Evolutionary conservation across 2,113 vertebrate species (phyloP).

Genomic region (Polyodon spathula): DNA sequence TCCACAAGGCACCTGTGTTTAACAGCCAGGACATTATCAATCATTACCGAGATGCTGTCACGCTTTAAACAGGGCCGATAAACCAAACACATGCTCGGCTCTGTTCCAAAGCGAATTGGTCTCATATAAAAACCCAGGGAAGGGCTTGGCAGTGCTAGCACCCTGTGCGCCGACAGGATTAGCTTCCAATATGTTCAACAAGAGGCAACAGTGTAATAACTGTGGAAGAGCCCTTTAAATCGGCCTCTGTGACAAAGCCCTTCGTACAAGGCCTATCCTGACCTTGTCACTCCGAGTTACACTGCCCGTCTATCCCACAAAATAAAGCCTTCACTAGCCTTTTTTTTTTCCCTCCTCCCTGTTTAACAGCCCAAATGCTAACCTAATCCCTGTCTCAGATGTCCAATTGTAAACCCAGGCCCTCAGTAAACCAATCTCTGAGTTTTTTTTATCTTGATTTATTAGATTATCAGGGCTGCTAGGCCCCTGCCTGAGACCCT

Average conservation of each 20-base stretch:
- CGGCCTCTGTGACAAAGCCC: constrained; percentile 85
- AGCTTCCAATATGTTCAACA: constrained; percentile 84
- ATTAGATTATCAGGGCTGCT: constrained; percentile 72
- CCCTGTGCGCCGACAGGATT: constrained; percentile 67
- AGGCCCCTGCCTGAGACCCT: constrained; percentile 54
- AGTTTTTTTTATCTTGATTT: constrained; percentile 75
- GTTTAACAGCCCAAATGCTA: constrained; percentile 54
- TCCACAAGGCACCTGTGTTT: too few relatives aligned
- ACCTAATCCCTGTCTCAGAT: constrained; percentile 74
- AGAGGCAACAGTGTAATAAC: constrained; percentile 92
- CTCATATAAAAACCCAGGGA: too few relatives aligned
- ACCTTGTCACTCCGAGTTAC: constrained; percentile 94
- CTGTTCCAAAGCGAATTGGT: too few relatives aligned
- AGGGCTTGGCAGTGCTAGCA: too few relatives aligned
- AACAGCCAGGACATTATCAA: too few relatives aligned
- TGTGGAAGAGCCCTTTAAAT: constrained; percentile 87
- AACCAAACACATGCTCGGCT: too few relatives aligned
- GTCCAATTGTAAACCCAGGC: constrained; percentile 68
- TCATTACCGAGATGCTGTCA: too few relatives aligned
- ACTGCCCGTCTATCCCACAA: constrained; percentile 75
- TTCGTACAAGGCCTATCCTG: constrained; percentile 72
- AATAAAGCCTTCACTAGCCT: constrained; percentile 55
- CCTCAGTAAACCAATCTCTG: constrained; percentile 75
- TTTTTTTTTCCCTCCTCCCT: constrained; percentile 44
- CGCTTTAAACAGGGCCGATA: too few relatives aligned